A percentile compares a stretch with the other conserved stretches of the same genome.
Conservation (phyloP, 2,888 invertebrate genomes). For the Epiblema foenella region DNA sequence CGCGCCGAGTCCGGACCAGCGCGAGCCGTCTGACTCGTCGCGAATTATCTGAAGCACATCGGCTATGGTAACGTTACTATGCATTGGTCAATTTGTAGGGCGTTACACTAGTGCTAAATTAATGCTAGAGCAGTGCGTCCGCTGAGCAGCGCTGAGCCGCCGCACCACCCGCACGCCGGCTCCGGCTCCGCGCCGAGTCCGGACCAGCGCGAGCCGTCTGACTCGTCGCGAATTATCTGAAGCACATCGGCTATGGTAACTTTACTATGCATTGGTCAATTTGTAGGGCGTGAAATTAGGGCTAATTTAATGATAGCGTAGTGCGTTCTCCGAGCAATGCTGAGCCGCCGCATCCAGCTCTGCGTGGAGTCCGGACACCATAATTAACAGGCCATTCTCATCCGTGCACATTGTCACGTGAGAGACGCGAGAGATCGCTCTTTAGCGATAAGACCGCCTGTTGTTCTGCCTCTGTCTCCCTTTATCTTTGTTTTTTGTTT, state of each 20-base stretch:
- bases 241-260: neutral
- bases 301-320: no score
- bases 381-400: no score
- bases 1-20: constrained; percentile 80
- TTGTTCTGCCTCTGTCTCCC: no score
- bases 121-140: constrained; percentile 65
- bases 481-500: no score
- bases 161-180: constrained; percentile 79
- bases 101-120: no score
- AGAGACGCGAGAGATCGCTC: no score
- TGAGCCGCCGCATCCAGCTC: constrained; percentile 75
- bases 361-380: constrained; percentile 78
- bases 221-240: constrained; percentile 76
- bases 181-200: constrained; percentile 78
- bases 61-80: no score
- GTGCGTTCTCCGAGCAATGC: constrained; percentile 68
- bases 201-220: constrained; percentile 77
- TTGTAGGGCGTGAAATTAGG: no score
- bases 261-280: no score
- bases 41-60: constrained; percentile 65
- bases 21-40: constrained; percentile 73
- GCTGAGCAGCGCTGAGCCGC: constrained; percentile 72
- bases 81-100: no score
- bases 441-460: no score
- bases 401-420: no score